phyloP scores from a whole-genome alignment of 2,113 vertebrate species.

The Grantiella picta region DNA sequence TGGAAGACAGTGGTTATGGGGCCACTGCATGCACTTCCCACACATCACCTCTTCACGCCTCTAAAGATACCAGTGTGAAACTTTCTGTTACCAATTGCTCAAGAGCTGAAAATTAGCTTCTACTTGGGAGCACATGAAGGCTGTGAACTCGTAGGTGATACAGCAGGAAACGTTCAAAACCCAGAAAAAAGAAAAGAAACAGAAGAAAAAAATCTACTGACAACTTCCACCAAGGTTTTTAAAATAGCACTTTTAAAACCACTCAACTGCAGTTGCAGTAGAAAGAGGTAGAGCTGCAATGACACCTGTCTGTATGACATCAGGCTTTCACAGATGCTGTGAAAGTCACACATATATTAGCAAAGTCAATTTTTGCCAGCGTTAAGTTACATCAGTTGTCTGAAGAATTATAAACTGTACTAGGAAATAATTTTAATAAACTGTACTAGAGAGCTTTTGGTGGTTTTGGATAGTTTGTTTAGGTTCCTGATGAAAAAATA shows the following conservation, averaged over 20 bases:
- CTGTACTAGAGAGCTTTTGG: not conserved
- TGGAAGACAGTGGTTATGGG: not conserved
- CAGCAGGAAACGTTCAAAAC: not conserved
- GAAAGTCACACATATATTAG: not conserved
- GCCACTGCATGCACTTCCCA: not conserved
- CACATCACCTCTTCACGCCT: not conserved
- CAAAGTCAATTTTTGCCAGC: not conserved
- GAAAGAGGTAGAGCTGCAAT: not conserved
- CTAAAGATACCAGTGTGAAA: not conserved
- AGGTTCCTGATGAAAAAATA: not conserved
- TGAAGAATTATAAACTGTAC: not conserved
- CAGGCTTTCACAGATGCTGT: not conserved
- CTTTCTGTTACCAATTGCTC: not conserved
- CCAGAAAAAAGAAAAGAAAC: not conserved
- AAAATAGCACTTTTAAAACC: not conserved
- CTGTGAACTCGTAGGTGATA: not conserved
- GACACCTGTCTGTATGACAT: not conserved
- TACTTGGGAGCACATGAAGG: not conserved
- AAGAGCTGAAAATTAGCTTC: not conserved
- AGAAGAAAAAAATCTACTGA: not conserved
- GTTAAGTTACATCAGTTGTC: not conserved
- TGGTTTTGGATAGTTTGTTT: not conserved
- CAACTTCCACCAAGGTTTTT: not conserved
- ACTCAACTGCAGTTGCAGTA: not conserved
- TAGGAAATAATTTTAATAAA: not conserved